A percentile compares a stretch with the other conserved stretches of the same genome.
phyloP scores from a whole-genome alignment of 1,140 invertebrate species.

The Aphelenchoides fujianensis region DNA sequence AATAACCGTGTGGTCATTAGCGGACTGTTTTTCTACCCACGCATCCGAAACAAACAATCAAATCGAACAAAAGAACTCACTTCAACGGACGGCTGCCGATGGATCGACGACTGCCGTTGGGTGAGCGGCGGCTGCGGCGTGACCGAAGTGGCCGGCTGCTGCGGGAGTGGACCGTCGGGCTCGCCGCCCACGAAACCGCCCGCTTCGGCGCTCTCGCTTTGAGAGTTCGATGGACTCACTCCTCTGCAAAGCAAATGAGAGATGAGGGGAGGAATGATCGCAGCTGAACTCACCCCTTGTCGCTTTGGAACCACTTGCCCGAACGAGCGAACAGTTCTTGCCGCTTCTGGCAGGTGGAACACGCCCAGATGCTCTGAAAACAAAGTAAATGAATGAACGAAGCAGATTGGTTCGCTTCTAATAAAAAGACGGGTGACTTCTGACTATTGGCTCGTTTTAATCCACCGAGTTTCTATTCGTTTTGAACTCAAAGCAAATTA shows the following conservation, averaged over 20 bases:
- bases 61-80: conserved; percentile 22
- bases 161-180: conserved; percentile 2
- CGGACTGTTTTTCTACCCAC: too few relatives aligned
- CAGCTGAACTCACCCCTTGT: conserved; percentile 3
- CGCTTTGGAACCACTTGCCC: conserved; percentile 68
- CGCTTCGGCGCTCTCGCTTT: not conserved
- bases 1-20: not conserved
- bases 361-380: conserved; percentile 96
- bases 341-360: conserved; percentile 95
- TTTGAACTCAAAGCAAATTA: too few relatives aligned
- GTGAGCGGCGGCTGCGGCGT: too few relatives aligned
- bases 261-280: not conserved
- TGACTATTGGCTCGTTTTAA: too few relatives aligned
- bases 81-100: conserved; percentile 31
- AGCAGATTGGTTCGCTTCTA: not conserved
- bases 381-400: conserved; percentile 47
- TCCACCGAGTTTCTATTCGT: too few relatives aligned
- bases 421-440: too few relatives aligned
- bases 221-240: not conserved
- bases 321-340: conserved; percentile 96
- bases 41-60: too few relatives aligned
- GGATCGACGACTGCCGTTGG: too few relatives aligned
- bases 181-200: not conserved
- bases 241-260: not conserved
- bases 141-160: not conserved